These are phyloP conservation scores for Octonoba sinensis DNA, from an alignment of 2,888 invertebrate genomes.

Conservation along the genomic window DNA sequence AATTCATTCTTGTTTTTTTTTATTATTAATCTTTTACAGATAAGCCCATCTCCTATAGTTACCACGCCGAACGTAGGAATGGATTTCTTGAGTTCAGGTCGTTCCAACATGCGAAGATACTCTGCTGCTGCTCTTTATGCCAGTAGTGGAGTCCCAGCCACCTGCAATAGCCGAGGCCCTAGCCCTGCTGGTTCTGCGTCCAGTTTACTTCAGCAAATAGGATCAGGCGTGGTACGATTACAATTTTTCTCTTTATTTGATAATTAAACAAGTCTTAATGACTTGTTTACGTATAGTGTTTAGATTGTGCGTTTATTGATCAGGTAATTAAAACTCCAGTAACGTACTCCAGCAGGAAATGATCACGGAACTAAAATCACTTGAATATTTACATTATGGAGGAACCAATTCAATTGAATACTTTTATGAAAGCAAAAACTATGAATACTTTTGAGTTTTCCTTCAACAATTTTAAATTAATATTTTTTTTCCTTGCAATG, in stretches of 20 bases:
- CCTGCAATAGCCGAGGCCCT: constrained; percentile 46
- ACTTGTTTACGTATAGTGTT: background rate
- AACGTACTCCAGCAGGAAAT: too few species aligned
- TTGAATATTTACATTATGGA: too few species aligned
- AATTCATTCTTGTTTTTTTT: background rate
- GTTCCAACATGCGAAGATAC: constrained; percentile 65
- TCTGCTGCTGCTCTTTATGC: constrained; percentile 65
- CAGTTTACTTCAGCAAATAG: constrained; percentile 63
- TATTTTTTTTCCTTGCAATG: too few species aligned
- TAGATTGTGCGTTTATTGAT: too few species aligned
- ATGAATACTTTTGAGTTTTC: too few species aligned
- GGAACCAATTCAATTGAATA: too few species aligned
- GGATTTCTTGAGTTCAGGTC: constrained; percentile 65
- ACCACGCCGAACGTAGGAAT: constrained; percentile 62
- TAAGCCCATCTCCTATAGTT: constrained; percentile 42
- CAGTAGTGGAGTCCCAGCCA: constrained; percentile 52
- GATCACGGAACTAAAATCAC: too few species aligned
- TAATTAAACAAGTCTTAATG: background rate
- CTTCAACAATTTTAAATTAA: too few species aligned
- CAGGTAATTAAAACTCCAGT: too few species aligned
- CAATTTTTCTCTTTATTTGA: background rate
- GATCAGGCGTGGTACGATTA: constrained; percentile 62
- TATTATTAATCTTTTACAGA: constrained; percentile 24
- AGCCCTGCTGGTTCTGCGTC: constrained; percentile 63
- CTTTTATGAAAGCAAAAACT: too few species aligned